A percentile compares a stretch with the other conserved stretches of the same genome.
Conservation (phyloP, 2,113 vertebrate genomes). For the Centrocercus urophasianus region DNA sequence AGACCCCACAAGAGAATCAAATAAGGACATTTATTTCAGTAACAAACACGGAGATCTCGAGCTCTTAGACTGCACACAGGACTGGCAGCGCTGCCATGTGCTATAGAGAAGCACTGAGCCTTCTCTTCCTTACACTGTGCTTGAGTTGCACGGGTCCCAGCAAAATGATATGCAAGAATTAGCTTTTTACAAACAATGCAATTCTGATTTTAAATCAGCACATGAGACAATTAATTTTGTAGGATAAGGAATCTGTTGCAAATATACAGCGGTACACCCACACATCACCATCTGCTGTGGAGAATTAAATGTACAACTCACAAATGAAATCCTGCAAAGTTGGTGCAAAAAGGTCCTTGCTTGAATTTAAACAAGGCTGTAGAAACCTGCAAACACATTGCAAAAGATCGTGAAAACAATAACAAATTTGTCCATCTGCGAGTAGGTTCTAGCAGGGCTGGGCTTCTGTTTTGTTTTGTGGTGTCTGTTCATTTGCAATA, state of each 20-base stretch:
- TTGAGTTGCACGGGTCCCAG: not conserved
- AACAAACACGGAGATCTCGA: not conserved
- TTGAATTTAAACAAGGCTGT: slow-evolving; percentile 72
- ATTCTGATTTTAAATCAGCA: slow-evolving; percentile 73
- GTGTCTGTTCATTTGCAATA: slow-evolving; percentile 22
- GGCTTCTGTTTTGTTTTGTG: not conserved
- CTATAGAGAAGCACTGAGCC: not conserved
- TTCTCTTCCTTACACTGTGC: not conserved
- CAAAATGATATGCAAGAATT: slow-evolving; percentile 52
- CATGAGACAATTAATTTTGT: slow-evolving; percentile 79
- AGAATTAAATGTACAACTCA: slow-evolving; percentile 77
- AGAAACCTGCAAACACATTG: slow-evolving; percentile 76
- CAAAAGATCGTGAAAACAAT: slow-evolving; percentile 77
- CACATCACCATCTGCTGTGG: slow-evolving; percentile 80
- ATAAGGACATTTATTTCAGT: not conserved
- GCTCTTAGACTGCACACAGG: not conserved
- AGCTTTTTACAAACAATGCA: slow-evolving; percentile 54
- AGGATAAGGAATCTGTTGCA: slow-evolving; percentile 79
- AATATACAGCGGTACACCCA: slow-evolving; percentile 81
- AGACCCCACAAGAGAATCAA: not conserved
- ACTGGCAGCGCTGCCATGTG: not conserved
- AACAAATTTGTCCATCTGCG: slow-evolving; percentile 73
- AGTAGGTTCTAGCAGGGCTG: slow-evolving; percentile 23
- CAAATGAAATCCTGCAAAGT: slow-evolving; percentile 72
- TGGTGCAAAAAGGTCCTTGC: slow-evolving; percentile 76